phyloP scores from a whole-genome alignment of 2,888 invertebrate genomes.

The Drosophila algonquin region DNA sequence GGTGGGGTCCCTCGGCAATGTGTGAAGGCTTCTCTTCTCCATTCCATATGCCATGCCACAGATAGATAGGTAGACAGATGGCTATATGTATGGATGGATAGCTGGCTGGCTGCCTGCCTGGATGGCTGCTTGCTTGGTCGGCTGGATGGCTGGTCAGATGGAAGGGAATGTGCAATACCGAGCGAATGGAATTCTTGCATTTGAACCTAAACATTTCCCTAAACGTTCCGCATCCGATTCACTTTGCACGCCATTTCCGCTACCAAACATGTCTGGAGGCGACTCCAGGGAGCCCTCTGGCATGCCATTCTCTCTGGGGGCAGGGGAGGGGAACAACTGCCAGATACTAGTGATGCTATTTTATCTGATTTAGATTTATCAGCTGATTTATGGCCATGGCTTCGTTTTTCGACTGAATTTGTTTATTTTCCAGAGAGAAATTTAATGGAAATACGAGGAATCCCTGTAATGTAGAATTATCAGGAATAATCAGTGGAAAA shows the following conservation, averaged over 20 bases:
- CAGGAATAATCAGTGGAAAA: too few relatives aligned
- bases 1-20: not conserved
- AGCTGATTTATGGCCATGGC: not conserved
- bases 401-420: not conserved
- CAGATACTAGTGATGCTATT: slow-evolving; percentile 22
- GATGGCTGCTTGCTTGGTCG: slow-evolving; percentile 9
- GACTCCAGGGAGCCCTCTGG: slow-evolving; percentile 13
- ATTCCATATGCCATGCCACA: slow-evolving; percentile 36
- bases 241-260: slow-evolving; percentile 77
- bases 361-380: not conserved
- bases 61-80: slow-evolving; percentile 40
- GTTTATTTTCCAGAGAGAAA: too few relatives aligned
- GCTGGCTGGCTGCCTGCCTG: slow-evolving; percentile 5
- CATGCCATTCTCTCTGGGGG: not conserved
- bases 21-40: not conserved
- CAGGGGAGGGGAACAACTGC: slow-evolving; percentile 4
- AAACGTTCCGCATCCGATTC: slow-evolving; percentile 74
- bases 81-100: slow-evolving; percentile 25
- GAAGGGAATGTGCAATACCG: slow-evolving; percentile 38
- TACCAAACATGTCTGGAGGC: slow-evolving; percentile 58
- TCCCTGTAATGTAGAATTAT: too few relatives aligned
- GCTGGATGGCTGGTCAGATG: slow-evolving; percentile 8
- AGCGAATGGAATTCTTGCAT: slow-evolving; percentile 65
- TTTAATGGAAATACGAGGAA: too few relatives aligned
- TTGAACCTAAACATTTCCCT: slow-evolving; percentile 73